Evolutionary conservation across 2,113 vertebrate species (phyloP), one percentile per base, ranked within the genome.

Genomic region (Heterotilapia buettikoferi): DNA sequence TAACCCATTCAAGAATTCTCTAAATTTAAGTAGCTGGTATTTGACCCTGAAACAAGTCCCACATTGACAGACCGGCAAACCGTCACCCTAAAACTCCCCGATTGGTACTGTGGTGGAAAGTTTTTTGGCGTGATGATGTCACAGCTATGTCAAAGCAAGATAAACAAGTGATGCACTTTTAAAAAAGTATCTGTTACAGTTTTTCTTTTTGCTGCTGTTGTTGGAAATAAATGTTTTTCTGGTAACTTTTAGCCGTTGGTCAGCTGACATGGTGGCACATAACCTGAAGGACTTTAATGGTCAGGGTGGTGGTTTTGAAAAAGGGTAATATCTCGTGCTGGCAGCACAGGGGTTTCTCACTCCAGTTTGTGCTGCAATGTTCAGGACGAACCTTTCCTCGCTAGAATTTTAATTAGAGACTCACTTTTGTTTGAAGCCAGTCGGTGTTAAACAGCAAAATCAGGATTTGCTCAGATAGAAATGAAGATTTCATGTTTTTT

Each of bases 71-170:
- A 71, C 66, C 0, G 0, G 14, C 71, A 26, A 24, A 31, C 6
- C 2, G 0, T n/a, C 71, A 31, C 45, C 3, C 45, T 78, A n/a
- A 50, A 31, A 31, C 45, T 29, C 1, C 4, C 45, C 0, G 1
- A 4, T 45, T 45, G 38, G 5, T 50, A 16, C 43, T 19, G 71
- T 18, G 10, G 6, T 50, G 13, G 38, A 73, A 73, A 8, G 1
- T 2, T 3, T 43, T 71, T 71, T 43, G 36, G 38, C 1, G 7
- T 14, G 66, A 24, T 71, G 21, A 24, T 43, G n/a, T 71, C 66
- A 73, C 21, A 26, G 66, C 38, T 31, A 9, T 31, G 56, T 9
- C 26, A 59, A 59, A 59, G 56, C 26, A 59, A 59, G 7, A 24
- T 59, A 43, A 16, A 36, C 3, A 18, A 79, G 8, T 56, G 31